Evolutionary conservation across 35 echinoderm and acorn worm species (phyloP).

Genomic region (Eucidaris tribuloides): DNA sequence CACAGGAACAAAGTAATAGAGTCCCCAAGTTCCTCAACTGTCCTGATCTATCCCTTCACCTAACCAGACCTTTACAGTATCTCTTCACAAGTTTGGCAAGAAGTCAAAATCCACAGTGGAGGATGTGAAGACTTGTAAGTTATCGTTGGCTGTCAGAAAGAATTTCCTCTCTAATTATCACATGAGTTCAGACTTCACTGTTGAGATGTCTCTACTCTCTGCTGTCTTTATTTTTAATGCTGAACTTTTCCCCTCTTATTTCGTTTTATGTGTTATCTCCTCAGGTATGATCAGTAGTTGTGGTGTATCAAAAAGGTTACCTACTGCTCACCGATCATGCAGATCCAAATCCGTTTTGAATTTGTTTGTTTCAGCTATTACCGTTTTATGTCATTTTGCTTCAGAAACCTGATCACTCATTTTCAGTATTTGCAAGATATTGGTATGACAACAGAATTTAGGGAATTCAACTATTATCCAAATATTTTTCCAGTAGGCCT

Average conservation of each 20-base stretch:
- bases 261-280: no score
- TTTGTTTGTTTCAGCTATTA: neutral
- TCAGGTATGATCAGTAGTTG: neutral
- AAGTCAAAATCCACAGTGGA: neutral
- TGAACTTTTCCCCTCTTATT: neutral
- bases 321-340: neutral
- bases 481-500: no score
- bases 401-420: neutral
- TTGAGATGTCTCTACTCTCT: neutral
- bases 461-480: no score
- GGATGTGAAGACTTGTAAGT: constrained; percentile 10
- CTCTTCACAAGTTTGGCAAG: constrained; percentile 10
- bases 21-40: neutral
- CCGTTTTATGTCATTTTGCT: neutral
- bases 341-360: neutral
- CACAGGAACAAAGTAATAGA: neutral
- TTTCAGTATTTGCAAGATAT: no score
- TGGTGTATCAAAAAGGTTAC: neutral
- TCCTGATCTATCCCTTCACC: constrained; percentile 1
- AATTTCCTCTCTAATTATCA: constrained; percentile 24
- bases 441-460: no score
- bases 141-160: constrained; percentile 25
- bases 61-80: neutral
- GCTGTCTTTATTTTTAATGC: neutral
- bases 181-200: neutral